A percentile compares a stretch with the other conserved stretches of the same genome.
phyloP scores from a whole-genome alignment of 2,888 invertebrate genomes.

The Caenorhabditis sp. region DNA sequence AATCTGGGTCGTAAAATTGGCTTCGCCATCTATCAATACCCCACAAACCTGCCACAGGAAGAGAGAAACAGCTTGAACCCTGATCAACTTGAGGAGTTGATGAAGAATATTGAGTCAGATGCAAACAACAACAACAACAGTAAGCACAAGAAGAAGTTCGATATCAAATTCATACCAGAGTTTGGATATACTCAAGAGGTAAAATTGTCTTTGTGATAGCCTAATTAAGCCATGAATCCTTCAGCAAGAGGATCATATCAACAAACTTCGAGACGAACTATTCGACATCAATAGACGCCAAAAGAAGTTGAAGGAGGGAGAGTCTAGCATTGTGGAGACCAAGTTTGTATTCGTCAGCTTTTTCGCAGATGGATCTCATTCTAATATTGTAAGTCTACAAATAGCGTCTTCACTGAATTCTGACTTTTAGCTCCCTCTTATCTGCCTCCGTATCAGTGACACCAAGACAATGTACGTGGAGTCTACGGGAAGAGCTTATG shows the following conservation, averaged over 20 bases:
- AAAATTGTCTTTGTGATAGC: background rate
- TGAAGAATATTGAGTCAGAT: constrained; percentile 58
- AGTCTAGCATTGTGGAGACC: constrained; percentile 57
- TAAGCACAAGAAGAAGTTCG: constrained; percentile 50
- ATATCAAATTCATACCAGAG: constrained; percentile 54
- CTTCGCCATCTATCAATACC: constrained; percentile 65
- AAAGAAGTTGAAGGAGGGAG: constrained; percentile 56
- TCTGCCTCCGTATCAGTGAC: constrained; percentile 57
- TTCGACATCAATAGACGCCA: constrained; percentile 63
- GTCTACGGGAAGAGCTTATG: constrained; percentile 64
- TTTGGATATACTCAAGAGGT: constrained; percentile 66
- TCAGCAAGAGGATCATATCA: constrained; percentile 65
- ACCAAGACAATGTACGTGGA: constrained; percentile 56
- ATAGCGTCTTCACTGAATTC: background rate
- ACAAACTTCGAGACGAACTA: constrained; percentile 54
- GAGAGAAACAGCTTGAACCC: constrained; percentile 58
- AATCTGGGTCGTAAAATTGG: constrained; percentile 66
- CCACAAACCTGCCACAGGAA: constrained; percentile 64
- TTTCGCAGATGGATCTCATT: constrained; percentile 64
- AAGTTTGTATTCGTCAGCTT: constrained; percentile 65
- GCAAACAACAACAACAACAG: constrained; percentile 25
- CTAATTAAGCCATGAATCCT: too few relatives aligned
- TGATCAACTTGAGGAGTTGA: constrained; percentile 60
- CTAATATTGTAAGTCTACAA: constrained; percentile 47
- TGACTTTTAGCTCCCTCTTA: constrained; percentile 50